Evolutionary conservation across 2,113 vertebrate genomes (phyloP).

Genomic region (Sula dactylatra): DNA sequence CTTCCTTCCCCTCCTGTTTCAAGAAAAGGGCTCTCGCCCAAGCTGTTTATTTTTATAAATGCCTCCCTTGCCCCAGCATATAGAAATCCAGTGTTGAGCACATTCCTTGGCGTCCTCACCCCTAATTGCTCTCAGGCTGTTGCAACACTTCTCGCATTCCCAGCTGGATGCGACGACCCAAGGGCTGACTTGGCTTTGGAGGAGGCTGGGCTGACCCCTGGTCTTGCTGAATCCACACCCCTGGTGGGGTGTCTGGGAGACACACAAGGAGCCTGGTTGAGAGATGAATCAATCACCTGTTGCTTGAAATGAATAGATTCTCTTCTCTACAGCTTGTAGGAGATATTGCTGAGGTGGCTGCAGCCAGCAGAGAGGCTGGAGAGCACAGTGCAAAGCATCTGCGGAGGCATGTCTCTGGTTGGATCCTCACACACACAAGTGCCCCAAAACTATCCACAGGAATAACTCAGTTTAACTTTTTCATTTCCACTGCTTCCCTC

Average conservation of each 20-base stretch:
- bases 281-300: conserved; percentile 61
- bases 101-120: conserved; percentile 34
- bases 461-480: neutral
- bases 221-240: conserved; percentile 51
- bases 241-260: neutral
- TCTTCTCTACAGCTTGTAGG: neutral
- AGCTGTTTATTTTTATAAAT: conserved; percentile 41
- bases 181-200: conserved; percentile 29
- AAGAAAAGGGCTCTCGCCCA: conserved; percentile 44
- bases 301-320: neutral
- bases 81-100: conserved; percentile 28
- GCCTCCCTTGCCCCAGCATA: conserved; percentile 29
- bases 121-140: neutral
- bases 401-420: neutral
- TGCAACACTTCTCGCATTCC: conserved; percentile 15
- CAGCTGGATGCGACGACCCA: neutral
- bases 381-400: neutral
- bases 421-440: neutral
- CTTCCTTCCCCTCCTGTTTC: conserved; percentile 14
- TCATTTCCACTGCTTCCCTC: neutral
- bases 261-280: neutral
- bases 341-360: neutral
- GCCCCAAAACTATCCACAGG: neutral
- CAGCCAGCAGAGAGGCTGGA: neutral
- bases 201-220: conserved; percentile 16